phyloP scores from a whole-genome alignment of 92 coral and sea anemone genomes.

The Heteractis magnifica region DNA sequence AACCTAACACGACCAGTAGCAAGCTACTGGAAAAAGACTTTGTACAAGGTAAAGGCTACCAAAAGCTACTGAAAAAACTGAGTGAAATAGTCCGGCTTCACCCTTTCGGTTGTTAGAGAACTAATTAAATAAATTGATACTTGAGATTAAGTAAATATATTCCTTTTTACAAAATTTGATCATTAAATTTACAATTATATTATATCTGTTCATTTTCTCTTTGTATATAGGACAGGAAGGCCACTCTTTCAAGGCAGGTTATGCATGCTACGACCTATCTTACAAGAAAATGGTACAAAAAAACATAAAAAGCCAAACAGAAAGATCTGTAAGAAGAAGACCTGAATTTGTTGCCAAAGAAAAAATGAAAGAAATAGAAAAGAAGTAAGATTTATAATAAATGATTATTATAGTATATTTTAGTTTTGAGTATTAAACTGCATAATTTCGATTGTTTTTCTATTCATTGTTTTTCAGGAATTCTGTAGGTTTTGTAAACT shows the following conservation, averaged over 20 bases:
- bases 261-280: conserved; percentile 59
- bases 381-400: conserved; percentile 40
- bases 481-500: background rate
- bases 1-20: conserved; percentile 60
- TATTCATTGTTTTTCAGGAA: background rate
- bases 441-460: too few relatives aligned
- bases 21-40: conserved; percentile 69
- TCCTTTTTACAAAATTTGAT: too few relatives aligned
- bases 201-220: too few relatives aligned
- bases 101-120: too few relatives aligned
- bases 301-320: conserved; percentile 48
- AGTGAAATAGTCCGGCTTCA: background rate
- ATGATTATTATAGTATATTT: background rate
- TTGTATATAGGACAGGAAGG: conserved; percentile 31
- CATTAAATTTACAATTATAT: too few relatives aligned
- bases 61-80: background rate
- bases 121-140: too few relatives aligned
- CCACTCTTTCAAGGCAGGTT: conserved; percentile 63
- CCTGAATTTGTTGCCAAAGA: conserved; percentile 75
- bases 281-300: conserved; percentile 64
- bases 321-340: conserved; percentile 76
- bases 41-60: conserved; percentile 57
- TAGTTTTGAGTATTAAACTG: background rate
- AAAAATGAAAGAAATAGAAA: conserved; percentile 68
- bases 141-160: too few relatives aligned